Evolutionary conservation across 2,797 vertebrate species (phyloP).

Genomic region (Tragopan temminckii): DNA sequence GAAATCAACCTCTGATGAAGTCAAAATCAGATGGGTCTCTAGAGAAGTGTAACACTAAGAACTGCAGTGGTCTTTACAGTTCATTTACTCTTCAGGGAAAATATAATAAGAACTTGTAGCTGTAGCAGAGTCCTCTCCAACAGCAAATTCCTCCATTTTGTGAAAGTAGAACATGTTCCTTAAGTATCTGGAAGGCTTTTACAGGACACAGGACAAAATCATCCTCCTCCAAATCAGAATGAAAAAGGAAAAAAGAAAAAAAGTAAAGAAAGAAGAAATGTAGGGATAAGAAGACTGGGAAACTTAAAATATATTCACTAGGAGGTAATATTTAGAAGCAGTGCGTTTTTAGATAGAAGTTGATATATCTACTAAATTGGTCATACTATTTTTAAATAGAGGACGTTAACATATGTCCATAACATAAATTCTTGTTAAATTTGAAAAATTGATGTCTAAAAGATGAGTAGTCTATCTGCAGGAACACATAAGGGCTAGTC

Average conservation of each 20-base stretch:
- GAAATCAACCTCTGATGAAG: background rate
- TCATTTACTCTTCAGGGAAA: background rate
- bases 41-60: background rate
- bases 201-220: background rate
- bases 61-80: background rate
- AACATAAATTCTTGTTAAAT: background rate
- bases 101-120: background rate
- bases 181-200: background rate
- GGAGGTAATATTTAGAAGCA: background rate
- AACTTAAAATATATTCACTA: background rate
- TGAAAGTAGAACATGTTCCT: background rate
- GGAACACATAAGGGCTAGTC: background rate
- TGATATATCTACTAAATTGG: background rate
- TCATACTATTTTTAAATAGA: background rate
- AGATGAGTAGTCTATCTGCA: background rate
- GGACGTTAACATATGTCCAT: background rate
- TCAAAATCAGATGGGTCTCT: background rate
- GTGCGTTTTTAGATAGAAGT: background rate
- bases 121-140: background rate
- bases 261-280: slow-evolving; percentile 16
- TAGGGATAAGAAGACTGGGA: background rate
- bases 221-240: background rate
- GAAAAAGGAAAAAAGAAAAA: background rate
- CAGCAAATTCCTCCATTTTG: background rate
- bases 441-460: background rate